phyloP scores from a whole-genome alignment of 2,113 vertebrate species.

The Sinocyclocheilus anophthalmus region DNA sequence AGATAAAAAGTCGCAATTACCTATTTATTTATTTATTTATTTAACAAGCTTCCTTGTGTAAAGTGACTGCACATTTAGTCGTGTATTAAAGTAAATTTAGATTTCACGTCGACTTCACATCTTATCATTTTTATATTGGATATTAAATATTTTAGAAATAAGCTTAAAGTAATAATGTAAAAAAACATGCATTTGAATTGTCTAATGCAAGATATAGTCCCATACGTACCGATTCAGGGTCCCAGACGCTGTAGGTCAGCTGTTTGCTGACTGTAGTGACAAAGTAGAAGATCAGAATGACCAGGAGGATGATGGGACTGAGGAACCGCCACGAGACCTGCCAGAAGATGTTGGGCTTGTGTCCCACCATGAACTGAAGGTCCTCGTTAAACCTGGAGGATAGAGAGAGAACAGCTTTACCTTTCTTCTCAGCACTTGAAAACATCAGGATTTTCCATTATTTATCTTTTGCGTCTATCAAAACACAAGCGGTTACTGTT shows the following conservation, averaged over 20 bases:
- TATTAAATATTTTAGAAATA: neutral
- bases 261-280: conserved; percentile 79
- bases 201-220: neutral
- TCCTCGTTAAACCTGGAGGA: conserved; percentile 87
- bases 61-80: too few species aligned
- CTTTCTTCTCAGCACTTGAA: neutral
- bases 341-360: conserved; percentile 91
- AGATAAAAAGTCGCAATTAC: neutral
- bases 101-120: neutral
- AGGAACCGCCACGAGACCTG: conserved; percentile 84
- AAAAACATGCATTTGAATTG: too few species aligned
- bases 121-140: neutral
- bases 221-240: conserved; percentile 82
- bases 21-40: too few species aligned
- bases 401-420: neutral
- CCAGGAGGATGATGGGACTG: conserved; percentile 88
- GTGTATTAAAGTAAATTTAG: too few species aligned
- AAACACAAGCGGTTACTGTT: neutral
- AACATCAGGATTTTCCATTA: neutral
- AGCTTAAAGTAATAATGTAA: neutral
- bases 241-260: conserved; percentile 82
- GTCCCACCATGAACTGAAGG: conserved; percentile 85
- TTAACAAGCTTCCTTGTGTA: too few species aligned
- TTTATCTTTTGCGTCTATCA: too few species aligned
- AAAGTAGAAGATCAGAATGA: conserved; percentile 90